Conservation (phyloP, 2,888 invertebrate species). For the Agelastica alni region DNA sequence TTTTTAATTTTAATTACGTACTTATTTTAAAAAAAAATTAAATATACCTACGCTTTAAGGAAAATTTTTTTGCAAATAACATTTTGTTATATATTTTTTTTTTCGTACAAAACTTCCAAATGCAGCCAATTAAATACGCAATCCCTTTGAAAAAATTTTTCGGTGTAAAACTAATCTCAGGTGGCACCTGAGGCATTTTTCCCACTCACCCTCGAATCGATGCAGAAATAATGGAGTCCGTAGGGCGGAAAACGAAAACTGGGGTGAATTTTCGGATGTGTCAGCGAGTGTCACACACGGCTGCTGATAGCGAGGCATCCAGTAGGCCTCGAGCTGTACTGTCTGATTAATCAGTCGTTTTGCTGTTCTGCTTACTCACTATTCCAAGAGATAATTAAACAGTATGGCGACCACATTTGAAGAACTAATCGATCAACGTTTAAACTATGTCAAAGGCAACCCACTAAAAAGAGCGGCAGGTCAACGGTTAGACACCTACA, state of each 20-base stretch:
- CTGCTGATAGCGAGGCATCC: conserved; percentile 25
- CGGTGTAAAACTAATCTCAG: background rate
- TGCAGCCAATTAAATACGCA: background rate
- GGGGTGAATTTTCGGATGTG: conserved; percentile 31
- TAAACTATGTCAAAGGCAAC: too few relatives aligned
- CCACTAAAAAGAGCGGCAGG: too few relatives aligned
- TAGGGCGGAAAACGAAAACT: conserved; percentile 18
- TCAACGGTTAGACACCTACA: too few relatives aligned
- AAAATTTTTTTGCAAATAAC: too few relatives aligned
- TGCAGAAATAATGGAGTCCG: conserved; percentile 13
- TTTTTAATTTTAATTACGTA: too few relatives aligned
- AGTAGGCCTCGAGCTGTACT: conserved; percentile 27
- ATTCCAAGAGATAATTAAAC: background rate
- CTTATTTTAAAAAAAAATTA: too few relatives aligned
- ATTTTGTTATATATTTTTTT: too few relatives aligned
- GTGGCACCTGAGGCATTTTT: conserved; percentile 3
- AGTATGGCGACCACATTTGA: background rate
- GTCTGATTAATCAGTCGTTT: conserved; percentile 30
- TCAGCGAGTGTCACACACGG: conserved; percentile 33
- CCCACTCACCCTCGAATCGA: conserved; percentile 8
- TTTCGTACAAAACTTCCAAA: background rate
- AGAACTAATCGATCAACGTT: background rate
- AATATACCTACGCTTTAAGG: too few relatives aligned
- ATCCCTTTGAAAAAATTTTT: background rate
- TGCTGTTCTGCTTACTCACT: conserved; percentile 14